These are phyloP conservation scores for Lutraria rhynchaena DNA, from an alignment of 1,140 invertebrate genomes.

Conservation along the genomic window DNA sequence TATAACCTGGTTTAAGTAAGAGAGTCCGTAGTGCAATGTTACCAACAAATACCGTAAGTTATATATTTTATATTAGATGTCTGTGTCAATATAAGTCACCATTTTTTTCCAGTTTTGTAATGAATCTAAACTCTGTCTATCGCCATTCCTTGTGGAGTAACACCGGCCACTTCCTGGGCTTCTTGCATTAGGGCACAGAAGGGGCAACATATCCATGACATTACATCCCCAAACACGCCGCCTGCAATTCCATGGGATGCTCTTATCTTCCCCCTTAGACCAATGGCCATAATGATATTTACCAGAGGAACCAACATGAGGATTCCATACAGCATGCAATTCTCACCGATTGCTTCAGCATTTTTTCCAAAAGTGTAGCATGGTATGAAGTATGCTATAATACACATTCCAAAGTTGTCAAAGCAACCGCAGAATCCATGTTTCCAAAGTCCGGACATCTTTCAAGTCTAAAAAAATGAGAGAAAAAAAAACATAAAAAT, in stretches of 20 bases:
- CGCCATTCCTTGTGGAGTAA: constrained; percentile 6
- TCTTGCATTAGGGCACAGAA: constrained; percentile 78
- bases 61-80: too few species aligned
- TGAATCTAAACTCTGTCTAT: constrained; percentile 1
- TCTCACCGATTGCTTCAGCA: constrained; percentile 78
- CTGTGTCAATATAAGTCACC: too few species aligned
- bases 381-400: constrained; percentile 77
- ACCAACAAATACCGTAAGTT: too few species aligned
- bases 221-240: constrained; percentile 69
- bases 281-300: constrained; percentile 65
- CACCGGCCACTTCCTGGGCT: constrained; percentile 74
- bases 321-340: constrained; percentile 74
- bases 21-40: too few species aligned
- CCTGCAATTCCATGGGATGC: constrained; percentile 75
- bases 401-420: constrained; percentile 78
- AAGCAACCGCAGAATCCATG: constrained; percentile 78
- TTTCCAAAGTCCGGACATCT: constrained; percentile 71
- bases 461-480: too few species aligned
- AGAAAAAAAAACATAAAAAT: too few species aligned
- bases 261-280: constrained; percentile 78
- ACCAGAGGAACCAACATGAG: constrained; percentile 70
- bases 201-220: constrained; percentile 73
- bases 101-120: too few species aligned
- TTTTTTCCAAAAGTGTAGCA: constrained; percentile 80
- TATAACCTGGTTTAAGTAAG: too few species aligned